Evolutionary conservation across 2,797 vertebrate species (phyloP), one percentile per base, ranked within the genome.

Genomic region (Parauchenoglanis punctatus): DNA sequence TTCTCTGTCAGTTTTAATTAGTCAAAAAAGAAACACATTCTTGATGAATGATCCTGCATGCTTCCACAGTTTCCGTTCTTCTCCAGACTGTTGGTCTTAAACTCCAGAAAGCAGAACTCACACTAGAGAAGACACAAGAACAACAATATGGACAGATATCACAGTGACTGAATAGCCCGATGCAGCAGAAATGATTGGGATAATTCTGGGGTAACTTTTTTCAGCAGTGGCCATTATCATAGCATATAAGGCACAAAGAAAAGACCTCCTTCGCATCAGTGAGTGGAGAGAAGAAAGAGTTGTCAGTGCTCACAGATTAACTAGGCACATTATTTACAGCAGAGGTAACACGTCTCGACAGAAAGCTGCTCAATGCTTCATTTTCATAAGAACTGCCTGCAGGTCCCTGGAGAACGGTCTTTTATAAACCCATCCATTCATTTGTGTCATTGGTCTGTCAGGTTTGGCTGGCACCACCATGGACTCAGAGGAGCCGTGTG

Each of bases 381-480:
- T 91, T 92, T 93, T 91, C 92, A 90, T 90, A 91, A 87, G 88
- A 90, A 90, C 89, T 88, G 92, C 87, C 85, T 46, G 40, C 28
- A 44, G 88, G 84, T 87, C 90, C 87, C 91, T 89, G 86, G 87
- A 88, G 89, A 92, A 91, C 81, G 67, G 83, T 83, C 90, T 89
- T 88, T 92, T 91, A 91, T 91, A 89, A 87, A 90, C 87, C 89
- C 84, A 88, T 92, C 91, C 87, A 78, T 88, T 91, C 85, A 35
- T 56, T 86, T 87, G 73, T 87, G 90, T 89, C 88, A 86, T 84
- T 40, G 83, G 86, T 87, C 81, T 90, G 81, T 85, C 85, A 88
- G 86, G 86, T 87, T 87, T 85, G 86, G 86, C 87, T 84, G 70
- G 83, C 87, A 70, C 75, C 61, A 11, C 56, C 40, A 75, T 49